Evolutionary conservation across 1,140 invertebrate genomes (phyloP), one percentile per base, ranked within the genome.

Genomic region (Sitophilus oryzae): DNA sequence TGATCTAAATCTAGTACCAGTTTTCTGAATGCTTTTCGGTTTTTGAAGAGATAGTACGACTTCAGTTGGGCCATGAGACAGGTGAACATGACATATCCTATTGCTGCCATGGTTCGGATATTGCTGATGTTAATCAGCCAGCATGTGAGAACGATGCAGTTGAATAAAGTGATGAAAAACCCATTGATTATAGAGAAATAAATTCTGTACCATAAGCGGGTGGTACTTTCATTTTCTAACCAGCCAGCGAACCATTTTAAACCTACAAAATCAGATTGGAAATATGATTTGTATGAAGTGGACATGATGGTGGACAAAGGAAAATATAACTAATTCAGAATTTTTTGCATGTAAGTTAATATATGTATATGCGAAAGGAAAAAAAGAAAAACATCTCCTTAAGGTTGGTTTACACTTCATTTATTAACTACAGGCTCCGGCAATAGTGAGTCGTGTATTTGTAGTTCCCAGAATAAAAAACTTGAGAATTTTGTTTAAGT

Each of bases 51-150:
- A 5, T 6, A 8, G 5, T 6, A 4, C 14, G 18, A 20, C 14
- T 40, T 40, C n/a, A 40, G 8, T 40, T 40, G 38, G 38, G 5
- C 38, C 38, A 40, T 40, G 14, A 40, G n/a, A 15, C 38, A 15
- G 8, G 14, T 20, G 14, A 40, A 20, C 5, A 40, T 14, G 5
- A 40, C 19, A 20, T 40, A 40, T 6, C 38, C 38, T 4, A 40
- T 15, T 6, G 38, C n/a, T 20, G 38, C 38, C 14, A 40, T 6
- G 4, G n/a, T 40, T 40, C 14, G 5, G 8, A 40, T 15, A 14
- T 14, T 20, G 38, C 5, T 40, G 5, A 14, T 15, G 14, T 15
- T 20, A 5, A 6, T 15, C 5, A 40, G 8, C 38, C 38, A 40
- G 38, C 5, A 15, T 6, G 14, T 20, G 14, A 15, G 5, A 5